Evolutionary conservation across 2,797 vertebrate species (phyloP).

Genomic region (Malurus splendens): DNA sequence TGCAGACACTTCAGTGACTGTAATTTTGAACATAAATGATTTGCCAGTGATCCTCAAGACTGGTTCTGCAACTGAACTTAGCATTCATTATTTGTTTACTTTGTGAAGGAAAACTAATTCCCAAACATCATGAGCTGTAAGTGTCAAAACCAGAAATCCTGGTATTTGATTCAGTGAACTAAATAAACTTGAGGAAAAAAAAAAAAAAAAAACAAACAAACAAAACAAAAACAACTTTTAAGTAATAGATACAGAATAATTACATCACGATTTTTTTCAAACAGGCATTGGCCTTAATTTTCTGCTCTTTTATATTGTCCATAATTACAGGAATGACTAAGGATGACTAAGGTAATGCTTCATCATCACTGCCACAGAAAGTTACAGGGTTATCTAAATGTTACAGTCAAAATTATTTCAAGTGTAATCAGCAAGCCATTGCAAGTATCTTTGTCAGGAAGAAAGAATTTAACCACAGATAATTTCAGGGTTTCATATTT

Average conservation of each 20-base stretch:
- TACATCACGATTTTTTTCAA: background rate
- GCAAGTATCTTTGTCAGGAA: background rate
- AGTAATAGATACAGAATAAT: accelerated
- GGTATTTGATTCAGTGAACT: background rate
- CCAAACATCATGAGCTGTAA: too few species aligned
- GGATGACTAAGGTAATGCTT: background rate
- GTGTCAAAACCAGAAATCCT: background rate
- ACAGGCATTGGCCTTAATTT: background rate
- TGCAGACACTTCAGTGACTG: background rate
- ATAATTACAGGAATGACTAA: background rate
- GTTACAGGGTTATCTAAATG: background rate
- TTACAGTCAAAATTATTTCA: background rate
- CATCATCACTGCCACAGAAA: background rate
- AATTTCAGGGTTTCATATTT: background rate
- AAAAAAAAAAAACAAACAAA: background rate
- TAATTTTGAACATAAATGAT: background rate
- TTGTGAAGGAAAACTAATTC: background rate
- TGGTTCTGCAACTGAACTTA: background rate
- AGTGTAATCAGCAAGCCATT: background rate
- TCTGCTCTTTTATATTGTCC: background rate
- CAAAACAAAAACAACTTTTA: background rate
- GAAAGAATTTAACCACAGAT: background rate
- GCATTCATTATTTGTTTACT: background rate
- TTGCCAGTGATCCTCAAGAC: background rate
- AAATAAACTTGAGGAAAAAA: background rate